Percentiles rank a stretch among this genome's conserved stretches.
phyloP scores from a whole-genome alignment of 2,888 invertebrate genomes.

The Morpho achilles region DNA sequence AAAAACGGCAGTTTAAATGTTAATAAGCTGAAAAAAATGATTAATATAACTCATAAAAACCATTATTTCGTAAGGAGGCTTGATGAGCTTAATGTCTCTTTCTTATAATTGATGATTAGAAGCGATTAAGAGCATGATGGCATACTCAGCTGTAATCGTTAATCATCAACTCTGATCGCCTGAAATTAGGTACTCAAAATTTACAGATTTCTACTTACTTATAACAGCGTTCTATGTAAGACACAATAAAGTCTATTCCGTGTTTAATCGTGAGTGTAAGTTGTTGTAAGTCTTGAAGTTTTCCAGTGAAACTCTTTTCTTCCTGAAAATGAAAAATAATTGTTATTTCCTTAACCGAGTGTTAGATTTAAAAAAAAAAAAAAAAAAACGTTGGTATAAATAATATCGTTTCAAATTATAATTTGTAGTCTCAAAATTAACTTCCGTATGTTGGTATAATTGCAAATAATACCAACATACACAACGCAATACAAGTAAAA shows the following conservation, averaged over 20 bases:
- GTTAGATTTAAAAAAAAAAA: too few species aligned
- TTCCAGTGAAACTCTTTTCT: conserved; percentile 43
- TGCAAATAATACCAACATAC: too few species aligned
- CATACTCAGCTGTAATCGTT: too few species aligned
- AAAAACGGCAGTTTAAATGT: conserved; percentile 64
- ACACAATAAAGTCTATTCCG: conserved; percentile 54
- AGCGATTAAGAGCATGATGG: too few species aligned
- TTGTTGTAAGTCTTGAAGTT: conserved; percentile 52
- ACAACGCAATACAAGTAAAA: too few species aligned
- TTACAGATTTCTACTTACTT: conserved; percentile 46
- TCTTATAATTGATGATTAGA: too few species aligned
- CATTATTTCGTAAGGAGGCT: too few species aligned
- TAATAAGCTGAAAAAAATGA: conserved; percentile 52
- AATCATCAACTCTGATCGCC: too few species aligned
- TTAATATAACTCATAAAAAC: not conserved
- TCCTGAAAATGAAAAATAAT: conserved; percentile 30
- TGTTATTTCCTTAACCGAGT: not conserved
- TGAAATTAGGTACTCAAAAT: not conserved
- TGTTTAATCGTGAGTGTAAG: conserved; percentile 53
- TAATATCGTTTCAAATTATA: too few species aligned
- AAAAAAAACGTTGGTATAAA: not conserved
- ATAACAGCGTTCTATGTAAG: conserved; percentile 50
- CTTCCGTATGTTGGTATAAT: too few species aligned
- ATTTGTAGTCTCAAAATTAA: too few species aligned
- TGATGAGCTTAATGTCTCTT: too few species aligned